Evolutionary conservation across 2,113 vertebrate genomes (phyloP).

Genomic region (Scytalopus superciliaris): DNA sequence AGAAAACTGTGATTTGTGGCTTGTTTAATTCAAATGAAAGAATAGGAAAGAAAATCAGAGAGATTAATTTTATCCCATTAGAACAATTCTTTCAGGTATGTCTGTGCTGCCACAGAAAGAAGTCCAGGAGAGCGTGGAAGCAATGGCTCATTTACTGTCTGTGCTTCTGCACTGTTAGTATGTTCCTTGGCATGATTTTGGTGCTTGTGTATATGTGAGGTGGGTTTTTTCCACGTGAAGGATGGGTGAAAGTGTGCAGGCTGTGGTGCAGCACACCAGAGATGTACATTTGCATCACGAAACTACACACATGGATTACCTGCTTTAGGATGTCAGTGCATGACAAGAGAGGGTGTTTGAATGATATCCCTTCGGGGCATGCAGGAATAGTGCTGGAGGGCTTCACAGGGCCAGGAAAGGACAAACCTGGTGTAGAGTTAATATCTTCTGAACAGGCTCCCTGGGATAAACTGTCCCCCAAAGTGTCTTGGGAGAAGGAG

Average conservation of each 20-base stretch:
- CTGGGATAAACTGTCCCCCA: not conserved
- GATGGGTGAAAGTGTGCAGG: not conserved
- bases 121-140: not conserved
- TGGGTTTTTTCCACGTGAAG: not conserved
- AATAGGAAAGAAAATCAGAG: not conserved
- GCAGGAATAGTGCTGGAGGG: not conserved
- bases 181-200: not conserved
- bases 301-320: fast-evolving
- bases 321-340: not conserved
- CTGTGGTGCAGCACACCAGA: not conserved
- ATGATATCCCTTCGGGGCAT: not conserved
- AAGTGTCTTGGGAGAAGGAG: not conserved
- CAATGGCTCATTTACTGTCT: fast-evolving
- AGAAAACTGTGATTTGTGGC: not conserved
- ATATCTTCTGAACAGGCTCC: not conserved
- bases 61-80: not conserved
- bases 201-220: not conserved
- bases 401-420: not conserved
- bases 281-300: fast-evolving
- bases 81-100: not conserved
- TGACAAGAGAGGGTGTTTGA: not conserved
- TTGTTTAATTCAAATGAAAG: not conserved
- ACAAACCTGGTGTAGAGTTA: not conserved
- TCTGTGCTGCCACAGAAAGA: not conserved
- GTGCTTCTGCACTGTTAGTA: not conserved